Evolutionary conservation across 2,888 invertebrate genomes (phyloP), one percentile per base, ranked within the genome.

Genomic region (Cerastoderma edule): DNA sequence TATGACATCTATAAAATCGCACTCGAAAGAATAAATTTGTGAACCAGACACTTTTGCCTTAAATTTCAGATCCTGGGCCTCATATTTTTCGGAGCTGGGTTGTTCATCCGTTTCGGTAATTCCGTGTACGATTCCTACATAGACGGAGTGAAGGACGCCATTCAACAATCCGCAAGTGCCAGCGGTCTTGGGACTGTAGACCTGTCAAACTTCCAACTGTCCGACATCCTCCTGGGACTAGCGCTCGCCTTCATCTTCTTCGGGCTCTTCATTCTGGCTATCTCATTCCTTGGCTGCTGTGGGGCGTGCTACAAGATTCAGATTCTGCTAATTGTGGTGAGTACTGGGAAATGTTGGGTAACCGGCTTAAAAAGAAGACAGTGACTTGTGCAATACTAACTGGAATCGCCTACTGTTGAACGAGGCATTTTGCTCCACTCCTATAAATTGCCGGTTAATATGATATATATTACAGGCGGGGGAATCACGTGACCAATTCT

Each of bases 281-380:
- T 87, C 5, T 78, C 85, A 10, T 54, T 87, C 2, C 54, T 87
- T 2, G 88, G 88, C 4, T 83, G 84, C 27, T 80, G 84, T 68
- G 88, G 87, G 22, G 84, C 85, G 27, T 87, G 87, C 60, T 87
- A 80, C 57, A 81, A 83, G 57, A 71, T 82, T 33, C 78, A 78
- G 46, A 67, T 54, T 30, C 64, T 82, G 72, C 56, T 82, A 5
- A 74, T 82, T 10, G 63, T 46, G 48, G 82, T 82, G 64, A 73
- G 80, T 69, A n/a, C n/a, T n/a, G n/a, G n/a, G n/a, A n/a, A n/a
- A n/a, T n/a, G n/a, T n/a, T n/a, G n/a, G n/a, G n/a, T n/a, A n/a
- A n/a, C n/a, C n/a, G n/a, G n/a, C n/a, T n/a, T n/a, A n/a, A n/a
- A n/a, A n/a, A n/a, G n/a, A n/a, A n/a, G n/a, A n/a, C n/a, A n/a